Base-by-base conservation (phyloP, 1,140 invertebrate species). In the Calliphora vicina region DNA sequence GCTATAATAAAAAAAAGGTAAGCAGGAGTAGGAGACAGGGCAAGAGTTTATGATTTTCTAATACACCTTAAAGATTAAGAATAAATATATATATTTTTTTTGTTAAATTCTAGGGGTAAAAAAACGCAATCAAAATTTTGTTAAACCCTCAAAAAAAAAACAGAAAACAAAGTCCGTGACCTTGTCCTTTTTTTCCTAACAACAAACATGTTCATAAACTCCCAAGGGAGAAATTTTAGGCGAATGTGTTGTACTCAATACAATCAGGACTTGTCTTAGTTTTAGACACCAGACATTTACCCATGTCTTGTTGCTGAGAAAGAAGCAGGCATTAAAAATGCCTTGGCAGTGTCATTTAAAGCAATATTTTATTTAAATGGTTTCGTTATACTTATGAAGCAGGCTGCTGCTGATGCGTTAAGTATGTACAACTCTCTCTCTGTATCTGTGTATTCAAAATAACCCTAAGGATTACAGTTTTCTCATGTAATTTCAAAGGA, bases 171-270 rank as follows among this genome's bases (percentile, higher is more conserved):
- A 26, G 27, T 72, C 71, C 71, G 25, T 74, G 27, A n/a, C 72
- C 13, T 74, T 74, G 72, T n/a, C 72, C 27, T 74, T 74, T 13
- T 26, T 27, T 74, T 74, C 26, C 23, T 26, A 27, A 74, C 13
- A 26, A 5, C 27, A 73, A n/a, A 73, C 71, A 73, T 23, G 8
- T 74, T 35, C 3, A 74, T 35, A 35, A 74, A 74, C 26, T 74
- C 72, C 72, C 35, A 35, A 6, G 72, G 72, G 72, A 74, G 72
- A 74, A 74, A 74, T 74, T 27, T 20, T 74, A 27, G 45, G 35
- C 17, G 45, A 50, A 12, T 50, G 17, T 73, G 71, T 35, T 35
- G 35, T 35, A 35, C 35, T 35, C 35, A 35, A 35, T 35, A 35
- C 35, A 35, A 35, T 35, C 35, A 35, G 35, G 72, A 74, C 72